Evolutionary conservation across 2,888 invertebrate genomes (phyloP), one percentile per base, ranked within the genome.

Genomic region (Gasteruption jaculator): DNA sequence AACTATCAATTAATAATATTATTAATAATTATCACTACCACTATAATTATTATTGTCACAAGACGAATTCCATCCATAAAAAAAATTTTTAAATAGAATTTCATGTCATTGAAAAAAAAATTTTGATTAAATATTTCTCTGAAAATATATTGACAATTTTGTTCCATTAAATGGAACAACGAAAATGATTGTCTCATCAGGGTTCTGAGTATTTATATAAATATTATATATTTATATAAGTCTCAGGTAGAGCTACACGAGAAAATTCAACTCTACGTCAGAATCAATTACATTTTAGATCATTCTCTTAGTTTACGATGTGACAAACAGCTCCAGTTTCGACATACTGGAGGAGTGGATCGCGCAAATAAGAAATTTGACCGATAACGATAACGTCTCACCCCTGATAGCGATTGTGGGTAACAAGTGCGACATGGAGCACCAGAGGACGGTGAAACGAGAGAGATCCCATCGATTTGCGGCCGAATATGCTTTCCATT

Each of bases 311-410:
- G 85, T 90, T 1, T 91, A 90, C 65, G 91, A 92, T 64, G 80
- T 92, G 38, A 89, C 90, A 20, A 88, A 85, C 64, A 74, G 79
- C 33, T 76, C 80, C 53, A 90, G 88, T 65, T 91, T 92, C 68
- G 87, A 88, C 41, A 81, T 80, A 58, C 71, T 91, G 12, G 74
- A 75, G 25, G 75, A 78, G 37, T 93, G 92, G 92, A 73, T 87
- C 48, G 68, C 72, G 1, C 73, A 72, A 44, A 74, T 81, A 1
- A 73, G 74, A 36, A 67, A 71, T 10, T 68, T 76, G 15, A 71
- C 70, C 30, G 68, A 73, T 18, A 47, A 57, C 10, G 73, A 77
- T 46, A 53, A 71, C 0, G 74, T 74, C 38, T 74, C 74, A 53
- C 80, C 81, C 0, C 54, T 78, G 16, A 72, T 81, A 68, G 82